Base-by-base conservation (phyloP, 1,140 invertebrate genomes). In the Melipona quadrifasciata region DNA sequence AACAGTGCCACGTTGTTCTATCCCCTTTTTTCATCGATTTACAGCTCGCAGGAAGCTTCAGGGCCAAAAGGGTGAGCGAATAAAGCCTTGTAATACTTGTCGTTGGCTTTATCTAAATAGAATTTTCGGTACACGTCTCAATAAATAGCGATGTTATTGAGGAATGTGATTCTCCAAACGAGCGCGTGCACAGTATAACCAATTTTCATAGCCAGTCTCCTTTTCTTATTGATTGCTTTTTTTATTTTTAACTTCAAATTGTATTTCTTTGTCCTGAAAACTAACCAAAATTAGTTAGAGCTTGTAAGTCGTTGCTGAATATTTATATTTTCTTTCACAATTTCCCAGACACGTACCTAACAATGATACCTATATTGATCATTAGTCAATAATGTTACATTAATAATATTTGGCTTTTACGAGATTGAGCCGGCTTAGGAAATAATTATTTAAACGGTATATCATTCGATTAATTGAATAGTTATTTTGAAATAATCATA, bases 91-190 rank as follows among this genome's bases (percentile, higher is more conserved):
- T 19, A 27, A 51, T 77, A 64, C 58, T 77, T 65, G 61, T 65
- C 75, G 17, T 14, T 8, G 34, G n/a, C 16, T 77, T 77, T 77
- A 47, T 77, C 75, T 51, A 65, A 77, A 77, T 58, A 61, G 58
- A 65, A 77, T 77, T 77, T 47, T 77, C 10, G 57, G 19, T 64
- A 47, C 34, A 77, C n/a, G 72, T 31, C n/a, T 19, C n/a, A 55
- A 73, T 73, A 55, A 73, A 55, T 11, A 0, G n/a, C 16, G 19
- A 14, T 27, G 17, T 19, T 53, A 27, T 14, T 2, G 12, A 31
- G 53, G 71, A 53, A 27, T 21, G n/a, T 16, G 47, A 72, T 31
- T 72, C 39, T 16, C 1, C 8, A n/a, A 39, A 71, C 68, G 24
- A 71, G 70, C 70, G 47, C 34, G 12, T 47, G 68, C 68, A 47